Evolutionary conservation across 2,113 vertebrate species (phyloP).

Genomic region (Tringa solitaria): DNA sequence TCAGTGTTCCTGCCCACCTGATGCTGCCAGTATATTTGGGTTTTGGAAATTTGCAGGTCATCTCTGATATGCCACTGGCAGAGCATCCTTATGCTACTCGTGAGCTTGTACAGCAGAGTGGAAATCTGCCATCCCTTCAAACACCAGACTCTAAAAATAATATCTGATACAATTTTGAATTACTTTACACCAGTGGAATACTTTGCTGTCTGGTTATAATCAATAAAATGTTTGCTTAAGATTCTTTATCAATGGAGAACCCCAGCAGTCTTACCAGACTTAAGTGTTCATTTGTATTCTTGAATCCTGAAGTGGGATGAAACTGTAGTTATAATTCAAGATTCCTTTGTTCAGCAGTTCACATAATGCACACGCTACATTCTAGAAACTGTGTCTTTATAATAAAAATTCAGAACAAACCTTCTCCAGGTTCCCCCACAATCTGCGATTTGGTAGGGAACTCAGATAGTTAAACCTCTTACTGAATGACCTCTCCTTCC

Average conservation of each 20-base stretch:
- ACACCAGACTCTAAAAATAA: not conserved
- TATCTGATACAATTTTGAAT: not conserved
- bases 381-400: not conserved
- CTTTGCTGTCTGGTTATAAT: not conserved
- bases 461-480: not conserved
- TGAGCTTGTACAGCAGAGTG: not conserved
- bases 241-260: not conserved
- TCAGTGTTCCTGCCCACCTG: not conserved
- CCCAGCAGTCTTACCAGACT: not conserved
- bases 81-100: not conserved
- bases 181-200: not conserved
- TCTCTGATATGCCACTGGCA: not conserved
- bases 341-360: not conserved
- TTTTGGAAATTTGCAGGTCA: not conserved
- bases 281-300: not conserved
- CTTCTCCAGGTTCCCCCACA: not conserved
- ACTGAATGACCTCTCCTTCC: not conserved
- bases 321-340: not conserved
- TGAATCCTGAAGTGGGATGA: not conserved
- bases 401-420: not conserved
- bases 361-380: accelerated
- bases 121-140: not conserved
- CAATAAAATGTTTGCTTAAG: not conserved
- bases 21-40: constrained; percentile 5
- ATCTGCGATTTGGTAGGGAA: not conserved